A percentile compares a stretch with the other conserved stretches of the same genome.
Evolutionary conservation across 2,797 vertebrate species (phyloP).

Genomic region (Glyptemys insculpta): DNA sequence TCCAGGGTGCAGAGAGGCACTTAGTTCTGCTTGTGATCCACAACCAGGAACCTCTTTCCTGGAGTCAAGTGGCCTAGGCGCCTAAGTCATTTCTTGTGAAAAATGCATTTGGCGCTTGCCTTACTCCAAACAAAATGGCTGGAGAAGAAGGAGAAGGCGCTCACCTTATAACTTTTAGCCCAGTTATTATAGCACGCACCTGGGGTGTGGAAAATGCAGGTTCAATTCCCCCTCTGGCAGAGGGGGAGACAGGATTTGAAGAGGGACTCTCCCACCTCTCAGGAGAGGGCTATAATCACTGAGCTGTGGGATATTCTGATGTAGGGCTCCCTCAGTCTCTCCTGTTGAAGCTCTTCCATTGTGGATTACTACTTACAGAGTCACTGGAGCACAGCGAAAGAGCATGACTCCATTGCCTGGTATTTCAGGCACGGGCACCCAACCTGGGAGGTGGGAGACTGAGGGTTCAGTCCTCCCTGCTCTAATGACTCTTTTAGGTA

Average conservation of each 20-base stretch:
- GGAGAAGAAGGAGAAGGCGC: neutral
- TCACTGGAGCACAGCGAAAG: neutral
- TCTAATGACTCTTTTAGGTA: neutral
- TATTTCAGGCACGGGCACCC: neutral
- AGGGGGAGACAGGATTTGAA: neutral
- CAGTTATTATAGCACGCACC: neutral
- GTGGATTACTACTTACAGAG: neutral
- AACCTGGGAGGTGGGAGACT: neutral
- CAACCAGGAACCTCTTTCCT: neutral
- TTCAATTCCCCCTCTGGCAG: neutral
- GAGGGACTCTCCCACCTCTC: neutral
- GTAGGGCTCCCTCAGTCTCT: neutral
- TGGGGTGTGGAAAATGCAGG: neutral
- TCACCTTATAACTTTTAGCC: neutral
- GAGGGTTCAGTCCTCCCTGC: neutral
- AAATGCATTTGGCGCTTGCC: neutral
- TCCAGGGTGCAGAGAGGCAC: neutral
- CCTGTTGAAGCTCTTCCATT: neutral
- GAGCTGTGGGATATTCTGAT: neutral
- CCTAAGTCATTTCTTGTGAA: neutral
- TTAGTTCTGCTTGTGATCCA: neutral
- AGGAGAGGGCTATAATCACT: neutral
- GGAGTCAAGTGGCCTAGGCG: neutral
- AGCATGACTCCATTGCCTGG: neutral
- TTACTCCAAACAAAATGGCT: neutral